A percentile compares a stretch with the other conserved stretches of the same genome.
These are phyloP conservation scores for Macrotrachela quadricornifera DNA, from an alignment of 1,140 invertebrate species.

Conservation along the genomic window DNA sequence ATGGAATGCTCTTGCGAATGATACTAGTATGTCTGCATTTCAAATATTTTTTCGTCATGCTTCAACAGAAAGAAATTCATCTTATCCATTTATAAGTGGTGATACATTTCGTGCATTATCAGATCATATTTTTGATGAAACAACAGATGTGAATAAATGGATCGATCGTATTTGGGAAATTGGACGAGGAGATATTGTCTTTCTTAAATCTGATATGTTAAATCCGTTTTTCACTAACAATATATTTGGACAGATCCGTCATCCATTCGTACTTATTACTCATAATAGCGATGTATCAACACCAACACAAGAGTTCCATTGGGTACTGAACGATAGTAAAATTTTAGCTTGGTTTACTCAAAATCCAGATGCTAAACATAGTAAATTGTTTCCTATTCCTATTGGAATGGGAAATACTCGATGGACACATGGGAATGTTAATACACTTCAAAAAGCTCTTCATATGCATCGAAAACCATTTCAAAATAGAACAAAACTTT, in stretches of 20 bases:
- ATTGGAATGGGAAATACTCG: neutral
- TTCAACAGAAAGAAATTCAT: no score
- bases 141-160: neutral
- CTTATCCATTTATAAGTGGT: neutral
- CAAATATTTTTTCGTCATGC: no score
- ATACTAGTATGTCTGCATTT: no score
- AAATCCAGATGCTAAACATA: neutral
- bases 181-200: neutral
- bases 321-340: neutral
- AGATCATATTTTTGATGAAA: neutral
- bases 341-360: neutral
- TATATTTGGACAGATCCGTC: neutral
- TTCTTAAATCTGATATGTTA: neutral
- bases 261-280: neutral
- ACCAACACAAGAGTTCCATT: neutral
- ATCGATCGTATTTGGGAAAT: neutral
- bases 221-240: neutral
- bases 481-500: no score
- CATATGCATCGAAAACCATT: neutral
- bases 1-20: no score
- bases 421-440: neutral
- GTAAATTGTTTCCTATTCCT: neutral
- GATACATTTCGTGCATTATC: neutral
- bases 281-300: neutral
- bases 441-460: neutral